Percentiles rank a stretch among this genome's conserved stretches.
phyloP scores from a whole-genome alignment of 2,797 vertebrate genomes.

The Dallia pectoralis region DNA sequence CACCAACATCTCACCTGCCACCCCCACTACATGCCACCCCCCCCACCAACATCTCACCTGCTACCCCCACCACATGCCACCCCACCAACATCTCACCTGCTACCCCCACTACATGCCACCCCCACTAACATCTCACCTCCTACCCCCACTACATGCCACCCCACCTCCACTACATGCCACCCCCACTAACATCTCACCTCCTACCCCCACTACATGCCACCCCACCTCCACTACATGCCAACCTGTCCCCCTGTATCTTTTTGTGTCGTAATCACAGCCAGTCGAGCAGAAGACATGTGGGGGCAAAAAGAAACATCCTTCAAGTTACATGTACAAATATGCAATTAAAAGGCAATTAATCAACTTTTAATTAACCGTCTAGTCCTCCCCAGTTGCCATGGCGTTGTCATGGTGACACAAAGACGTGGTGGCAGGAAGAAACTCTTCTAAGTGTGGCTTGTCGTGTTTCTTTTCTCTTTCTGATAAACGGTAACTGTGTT shows the following conservation, averaged over 20 bases:
- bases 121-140: too few species aligned
- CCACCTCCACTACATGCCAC: background rate
- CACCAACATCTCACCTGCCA: too few species aligned
- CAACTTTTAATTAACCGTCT: slow-evolving; percentile 66
- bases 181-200: too few species aligned
- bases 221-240: background rate
- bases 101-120: too few species aligned
- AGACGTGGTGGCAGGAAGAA: slow-evolving; percentile 27
- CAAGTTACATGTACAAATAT: slow-evolving; percentile 50
- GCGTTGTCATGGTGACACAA: slow-evolving; percentile 66
- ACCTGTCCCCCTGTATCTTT: slow-evolving; percentile 2
- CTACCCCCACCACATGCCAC: too few species aligned
- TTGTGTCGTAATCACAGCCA: background rate
- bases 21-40: too few species aligned
- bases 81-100: too few species aligned
- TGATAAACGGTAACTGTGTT: slow-evolving; percentile 9
- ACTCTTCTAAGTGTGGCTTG: slow-evolving; percentile 3
- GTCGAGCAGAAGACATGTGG: background rate
- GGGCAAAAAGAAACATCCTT: slow-evolving; percentile 31
- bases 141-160: too few species aligned
- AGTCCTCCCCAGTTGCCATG: slow-evolving; percentile 40
- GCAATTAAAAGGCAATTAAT: slow-evolving; percentile 71
- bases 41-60: too few species aligned
- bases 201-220: too few species aligned
- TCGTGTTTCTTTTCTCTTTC: background rate